phyloP scores from a whole-genome alignment of 2,113 vertebrate species.

The Danio rerio region GRCz12tu NC_133177.1:43093001-43093500 shows the following conservation, averaged over 20 bases:
- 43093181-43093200: background rate
- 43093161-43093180: conserved; percentile 59
- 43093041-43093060: conserved; percentile 75
- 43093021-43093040: conserved; percentile 70
- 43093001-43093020: background rate
- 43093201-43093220: conserved; percentile 33
- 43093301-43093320: conserved; percentile 49
- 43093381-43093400: conserved; percentile 48
- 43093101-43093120: conserved; percentile 74
- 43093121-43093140: conserved; percentile 71
- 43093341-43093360: conserved; percentile 29
- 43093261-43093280: conserved; percentile 44
- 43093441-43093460: conserved; percentile 15
- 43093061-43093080: conserved; percentile 53
- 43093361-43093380: conserved; percentile 31
- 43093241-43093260: conserved; percentile 24
- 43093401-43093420: conserved; percentile 49
- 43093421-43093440: conserved; percentile 5
- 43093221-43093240: conserved; percentile 67
- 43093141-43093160: conserved; percentile 69
- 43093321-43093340: conserved; percentile 4
- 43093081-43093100: conserved; percentile 79
- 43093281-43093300: conserved; percentile 61
- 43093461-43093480: background rate
- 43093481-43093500: conserved; percentile 26